Evolutionary conservation across 2,888 invertebrate species (phyloP), one percentile per base, ranked within the genome.

Genomic region (Aproaerema taeniolella): DNA sequence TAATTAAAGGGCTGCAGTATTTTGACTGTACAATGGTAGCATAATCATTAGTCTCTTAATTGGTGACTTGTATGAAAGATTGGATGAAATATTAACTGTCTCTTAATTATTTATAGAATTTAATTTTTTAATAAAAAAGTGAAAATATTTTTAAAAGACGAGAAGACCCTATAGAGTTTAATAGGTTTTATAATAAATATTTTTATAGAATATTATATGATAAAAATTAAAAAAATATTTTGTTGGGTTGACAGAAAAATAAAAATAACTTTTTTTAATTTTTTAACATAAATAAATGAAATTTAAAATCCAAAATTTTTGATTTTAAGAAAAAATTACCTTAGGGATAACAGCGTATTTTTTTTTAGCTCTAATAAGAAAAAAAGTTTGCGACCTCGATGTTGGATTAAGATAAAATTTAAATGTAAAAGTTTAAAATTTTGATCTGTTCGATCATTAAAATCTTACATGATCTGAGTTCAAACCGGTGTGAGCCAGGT

Each of bases 391-490:
- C 91, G 91, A 93, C 93, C 93, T 94, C 93, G 93, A 94, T 94
- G 93, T 93, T 94, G 93, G 91, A 93, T 93, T 93, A 93, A 91
- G 88, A 86, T 88, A 83, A 87, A 88, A 80, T 83, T 88, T 88
- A 83, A 88, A 88, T 88, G 91, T 66, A 92, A 89, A 76, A 81
- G 88, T 88, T 90, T 85, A 88, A 86, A 80, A 78, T 82, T 90
- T 91, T 89, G 88, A 90, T 91, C 91, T 93, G 92, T 93, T 93
- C 92, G 91, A 92, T 91, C 88, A 89, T 92, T 92, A 89, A 91
- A 90, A 89, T 89, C 89, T 92, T 92, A 93, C 92, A 92, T 93
- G 92, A 93, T 93, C 91, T 93, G 93, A 93, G 93, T 93, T 93
- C 90, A 93, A 89, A 93, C 91, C 92, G 93, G 91, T 85, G 91